phyloP scores from a whole-genome alignment of 2,888 invertebrate species.

The Dryocosmus kuriphilus region DNA sequence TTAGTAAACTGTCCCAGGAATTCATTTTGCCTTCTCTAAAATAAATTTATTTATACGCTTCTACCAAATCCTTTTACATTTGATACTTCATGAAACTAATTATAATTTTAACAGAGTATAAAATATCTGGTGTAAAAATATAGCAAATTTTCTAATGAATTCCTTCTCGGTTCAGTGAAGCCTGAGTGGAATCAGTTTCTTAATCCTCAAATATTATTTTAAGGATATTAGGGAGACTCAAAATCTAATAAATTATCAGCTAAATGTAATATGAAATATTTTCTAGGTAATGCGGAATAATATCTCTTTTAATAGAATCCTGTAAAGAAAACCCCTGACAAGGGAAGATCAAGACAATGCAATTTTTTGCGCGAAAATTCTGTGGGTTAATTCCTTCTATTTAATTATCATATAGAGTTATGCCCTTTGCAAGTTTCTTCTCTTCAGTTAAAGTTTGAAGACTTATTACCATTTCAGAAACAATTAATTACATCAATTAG shows the following conservation, averaged over 20 bases:
- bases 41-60: neutral
- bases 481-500: constrained; percentile 19
- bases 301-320: neutral
- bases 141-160: constrained; percentile 73
- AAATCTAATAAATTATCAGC: constrained; percentile 75
- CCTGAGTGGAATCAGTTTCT: constrained; percentile 67
- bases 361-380: neutral
- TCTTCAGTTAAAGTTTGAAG: neutral
- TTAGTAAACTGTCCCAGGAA: neutral
- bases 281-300: constrained; percentile 42
- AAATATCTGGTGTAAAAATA: constrained; percentile 61
- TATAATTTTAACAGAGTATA: neutral
- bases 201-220: constrained; percentile 76
- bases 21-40: neutral
- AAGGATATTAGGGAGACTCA: constrained; percentile 72
- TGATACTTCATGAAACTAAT: neutral
- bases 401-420: neutral
- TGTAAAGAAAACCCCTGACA: neutral
- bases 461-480: neutral
- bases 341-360: neutral
- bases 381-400: neutral
- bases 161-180: constrained; percentile 58
- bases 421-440: neutral
- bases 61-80: neutral
- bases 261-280: constrained; percentile 75